Evolutionary conservation across 2,113 vertebrate species (phyloP), one percentile per base, ranked within the genome.

Genomic region (Hemiprocne comata): DNA sequence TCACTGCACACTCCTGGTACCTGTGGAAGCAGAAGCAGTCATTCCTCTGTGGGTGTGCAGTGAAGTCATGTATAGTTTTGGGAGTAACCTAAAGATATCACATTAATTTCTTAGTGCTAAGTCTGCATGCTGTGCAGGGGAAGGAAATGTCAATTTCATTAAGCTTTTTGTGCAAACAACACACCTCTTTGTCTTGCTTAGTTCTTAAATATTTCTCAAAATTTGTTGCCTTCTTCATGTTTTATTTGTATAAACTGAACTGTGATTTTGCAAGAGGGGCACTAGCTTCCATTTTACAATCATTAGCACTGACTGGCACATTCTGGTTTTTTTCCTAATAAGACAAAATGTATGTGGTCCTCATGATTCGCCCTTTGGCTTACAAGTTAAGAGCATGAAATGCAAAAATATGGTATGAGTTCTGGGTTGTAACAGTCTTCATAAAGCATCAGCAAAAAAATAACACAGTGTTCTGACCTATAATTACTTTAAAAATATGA

Each of bases 21-120:
- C 44, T 34, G 65, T 55, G 70, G 53, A 64, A 82, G 44, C 72
- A 75, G 70, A 34, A 76, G 79, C 54, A 88, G 40, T 65, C 64
- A 14, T 67, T 92, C 64, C 65, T 74, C 73, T 38, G 73, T 76
- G 86, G 80, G 79, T 77, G 80, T 82, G 66, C 77, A 87, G n/a
- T 4, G 0, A 87, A 86, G 54, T 87, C 53, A 91, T 85, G 60
- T 72, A 53, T 8, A 53, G 28, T 89, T 50, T 82, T 82, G 85
- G 77, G 85, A 91, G n/a, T 78, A 91, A 87, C 71, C 81, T 87
- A 89, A 69, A 85, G 81, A 85, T 72, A 95, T 9, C 85, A 64
- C 29, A 18, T 62, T 91, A 94, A 93, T 89, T 85, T 81, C 70
- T 89, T 78, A 69, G 57, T 60, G 61, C 69, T 77, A 81, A 0